Conservation (phyloP, 1,140 invertebrate genomes). For the Copidosoma floridanum region DNA sequence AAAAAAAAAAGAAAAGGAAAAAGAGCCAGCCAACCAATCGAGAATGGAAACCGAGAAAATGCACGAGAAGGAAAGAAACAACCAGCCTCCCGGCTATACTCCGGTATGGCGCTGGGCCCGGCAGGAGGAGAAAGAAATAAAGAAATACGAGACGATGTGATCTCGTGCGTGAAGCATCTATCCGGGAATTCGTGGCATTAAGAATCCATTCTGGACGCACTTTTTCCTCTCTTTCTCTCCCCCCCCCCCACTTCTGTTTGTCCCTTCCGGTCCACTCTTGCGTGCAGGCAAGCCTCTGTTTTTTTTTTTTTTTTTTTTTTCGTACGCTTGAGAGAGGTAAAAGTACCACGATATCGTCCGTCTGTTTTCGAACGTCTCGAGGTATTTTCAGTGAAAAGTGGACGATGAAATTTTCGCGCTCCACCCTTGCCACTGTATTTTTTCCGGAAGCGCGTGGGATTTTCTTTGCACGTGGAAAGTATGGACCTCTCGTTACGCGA, state of each 20-base stretch:
- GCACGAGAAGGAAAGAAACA: neutral
- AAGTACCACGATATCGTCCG: too few relatives aligned
- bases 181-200: constrained; percentile 25
- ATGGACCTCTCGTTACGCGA: too few relatives aligned
- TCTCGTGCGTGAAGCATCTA: constrained; percentile 23
- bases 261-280: neutral
- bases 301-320: too few relatives aligned
- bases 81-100: neutral
- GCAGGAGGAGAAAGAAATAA: neutral
- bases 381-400: too few relatives aligned
- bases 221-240: neutral
- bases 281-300: too few relatives aligned
- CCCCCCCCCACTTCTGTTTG: neutral
- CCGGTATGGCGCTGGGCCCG: neutral
- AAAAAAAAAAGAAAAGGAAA: neutral
- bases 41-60: neutral
- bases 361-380: too few relatives aligned
- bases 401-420: too few relatives aligned
- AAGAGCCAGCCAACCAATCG: neutral
- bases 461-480: too few relatives aligned
- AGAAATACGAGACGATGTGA: constrained; percentile 4
- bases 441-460: too few relatives aligned
- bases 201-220: constrained; percentile 1
- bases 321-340: too few relatives aligned
- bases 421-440: too few relatives aligned